Conservation (phyloP, 2,113 vertebrate species). For the Puntigrus tetrazona region DNA sequence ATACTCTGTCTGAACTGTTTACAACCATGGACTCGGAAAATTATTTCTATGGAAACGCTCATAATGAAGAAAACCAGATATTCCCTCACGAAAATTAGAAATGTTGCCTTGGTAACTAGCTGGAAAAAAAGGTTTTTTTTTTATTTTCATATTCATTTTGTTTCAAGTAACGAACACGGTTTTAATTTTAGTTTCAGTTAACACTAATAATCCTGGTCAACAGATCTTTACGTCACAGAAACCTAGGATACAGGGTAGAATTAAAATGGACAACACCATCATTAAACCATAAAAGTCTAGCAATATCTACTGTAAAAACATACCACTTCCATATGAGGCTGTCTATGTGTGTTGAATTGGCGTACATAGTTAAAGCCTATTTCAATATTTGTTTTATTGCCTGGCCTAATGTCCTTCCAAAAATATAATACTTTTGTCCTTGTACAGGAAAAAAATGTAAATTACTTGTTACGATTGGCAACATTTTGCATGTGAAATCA, state of each 20-base stretch:
- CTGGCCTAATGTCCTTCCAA: neutral
- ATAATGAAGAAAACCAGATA: neutral
- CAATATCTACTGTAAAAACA: neutral
- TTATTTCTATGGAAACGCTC: neutral
- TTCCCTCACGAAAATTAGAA: neutral
- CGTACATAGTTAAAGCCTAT: neutral
- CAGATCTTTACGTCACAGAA: neutral
- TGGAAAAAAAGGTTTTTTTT: neutral
- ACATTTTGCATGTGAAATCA: neutral
- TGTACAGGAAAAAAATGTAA: neutral
- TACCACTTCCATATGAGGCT: neutral
- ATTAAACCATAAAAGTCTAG: constrained; percentile 1
- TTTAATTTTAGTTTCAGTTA: neutral
- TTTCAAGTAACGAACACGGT: neutral
- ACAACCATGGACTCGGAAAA: neutral
- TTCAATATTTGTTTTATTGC: neutral
- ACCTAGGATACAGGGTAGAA: neutral
- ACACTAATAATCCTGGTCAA: neutral
- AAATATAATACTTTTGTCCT: neutral
- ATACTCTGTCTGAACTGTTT: neutral
- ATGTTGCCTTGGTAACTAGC: neutral
- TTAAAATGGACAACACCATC: neutral
- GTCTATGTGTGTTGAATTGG: neutral
- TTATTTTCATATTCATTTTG: neutral
- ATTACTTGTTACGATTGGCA: neutral